These are phyloP conservation scores for Saturnia japonica DNA, from an alignment of 2,888 invertebrate species.

Conservation along the genomic window DNA sequence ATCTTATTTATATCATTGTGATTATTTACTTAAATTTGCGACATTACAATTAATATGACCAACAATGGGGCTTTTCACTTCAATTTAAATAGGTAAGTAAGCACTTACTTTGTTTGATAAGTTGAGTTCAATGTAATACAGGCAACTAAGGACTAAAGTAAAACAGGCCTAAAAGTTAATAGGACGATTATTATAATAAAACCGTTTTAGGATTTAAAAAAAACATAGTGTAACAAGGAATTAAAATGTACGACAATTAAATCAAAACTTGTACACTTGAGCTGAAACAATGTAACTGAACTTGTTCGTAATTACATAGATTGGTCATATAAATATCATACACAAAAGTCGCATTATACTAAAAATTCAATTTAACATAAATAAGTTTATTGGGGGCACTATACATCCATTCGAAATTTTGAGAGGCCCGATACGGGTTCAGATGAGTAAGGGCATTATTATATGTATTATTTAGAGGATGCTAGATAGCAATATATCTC, in stretches of 20 bases:
- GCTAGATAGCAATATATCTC: constrained; percentile 41
- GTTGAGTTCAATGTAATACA: not conserved
- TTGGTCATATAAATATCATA: not conserved
- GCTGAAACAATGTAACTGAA: not conserved
- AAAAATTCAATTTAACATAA: constrained; percentile 8
- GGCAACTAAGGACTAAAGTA: no score
- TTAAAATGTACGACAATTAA: not conserved
- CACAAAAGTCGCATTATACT: not conserved
- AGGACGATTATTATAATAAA: not conserved
- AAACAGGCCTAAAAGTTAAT: not conserved
- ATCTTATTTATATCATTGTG: not conserved
- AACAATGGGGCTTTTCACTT: not conserved
- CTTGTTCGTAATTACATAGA: not conserved
- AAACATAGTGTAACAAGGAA: not conserved
- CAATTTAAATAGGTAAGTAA: not conserved
- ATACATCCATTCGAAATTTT: constrained; percentile 31
- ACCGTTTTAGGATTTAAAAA: not conserved
- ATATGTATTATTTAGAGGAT: constrained; percentile 34
- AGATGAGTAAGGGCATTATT: constrained; percentile 43
- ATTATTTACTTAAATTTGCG: not conserved
- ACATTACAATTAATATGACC: not conserved
- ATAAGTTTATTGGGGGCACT: constrained; percentile 33
- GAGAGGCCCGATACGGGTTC: constrained; percentile 52
- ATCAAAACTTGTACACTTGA: not conserved
- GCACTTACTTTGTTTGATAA: no score